Evolutionary conservation across 2,797 vertebrate genomes (phyloP).

Genomic region (Enteromius treurensis): DNA sequence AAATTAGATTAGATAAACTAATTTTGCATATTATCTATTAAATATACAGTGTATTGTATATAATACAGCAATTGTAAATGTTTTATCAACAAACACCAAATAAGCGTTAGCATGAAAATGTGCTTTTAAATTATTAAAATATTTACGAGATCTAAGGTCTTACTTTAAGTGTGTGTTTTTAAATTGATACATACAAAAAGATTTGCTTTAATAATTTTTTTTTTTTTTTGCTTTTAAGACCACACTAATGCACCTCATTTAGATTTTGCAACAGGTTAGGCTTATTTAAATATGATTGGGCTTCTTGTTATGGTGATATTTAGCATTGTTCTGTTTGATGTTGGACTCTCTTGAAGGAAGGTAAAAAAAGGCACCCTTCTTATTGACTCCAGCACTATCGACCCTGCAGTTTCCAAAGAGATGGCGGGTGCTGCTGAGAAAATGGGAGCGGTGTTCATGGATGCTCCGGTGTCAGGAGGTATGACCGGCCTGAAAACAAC

Average conservation of each 20-base stretch:
- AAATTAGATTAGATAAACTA: not conserved
- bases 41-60: not conserved
- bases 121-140: too few species aligned
- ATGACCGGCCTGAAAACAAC: slow-evolving; percentile 36
- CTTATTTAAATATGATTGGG: not conserved
- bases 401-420: slow-evolving; percentile 92
- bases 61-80: not conserved
- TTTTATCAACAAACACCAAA: not conserved
- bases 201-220: not conserved
- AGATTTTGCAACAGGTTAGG: too few species aligned
- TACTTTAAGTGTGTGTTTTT: too few species aligned
- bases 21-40: not conserved
- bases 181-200: not conserved
- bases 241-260: not conserved
- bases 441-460: slow-evolving; percentile 97
- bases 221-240: too few species aligned
- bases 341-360: slow-evolving; percentile 78
- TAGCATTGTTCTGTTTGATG: slow-evolving; percentile 60
- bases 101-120: not conserved
- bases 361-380: slow-evolving; percentile 95
- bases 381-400: slow-evolving; percentile 97
- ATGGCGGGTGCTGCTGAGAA: slow-evolving; percentile 91
- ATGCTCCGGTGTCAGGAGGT: slow-evolving; percentile 98
- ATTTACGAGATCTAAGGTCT: too few species aligned
- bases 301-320: slow-evolving; percentile 62